Evolutionary conservation across 2,797 vertebrate genomes (phyloP).

Genomic region (Varecia variegata): DNA sequence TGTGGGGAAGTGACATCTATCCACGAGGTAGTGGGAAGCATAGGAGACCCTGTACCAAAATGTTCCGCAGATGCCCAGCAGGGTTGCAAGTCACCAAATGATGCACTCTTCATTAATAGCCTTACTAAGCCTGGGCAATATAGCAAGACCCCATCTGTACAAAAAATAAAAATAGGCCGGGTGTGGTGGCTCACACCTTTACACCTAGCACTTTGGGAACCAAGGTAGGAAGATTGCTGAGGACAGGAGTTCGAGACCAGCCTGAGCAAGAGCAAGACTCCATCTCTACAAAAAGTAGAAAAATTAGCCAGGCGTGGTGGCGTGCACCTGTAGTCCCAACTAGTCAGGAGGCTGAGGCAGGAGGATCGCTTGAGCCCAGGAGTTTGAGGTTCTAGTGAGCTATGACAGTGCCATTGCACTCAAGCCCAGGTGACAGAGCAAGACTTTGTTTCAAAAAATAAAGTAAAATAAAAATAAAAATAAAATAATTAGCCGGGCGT

Average conservation of each 20-base stretch:
- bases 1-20: not conserved
- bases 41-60: not conserved
- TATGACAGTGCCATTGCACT: not conserved
- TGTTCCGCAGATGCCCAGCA: not conserved
- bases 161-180: not conserved
- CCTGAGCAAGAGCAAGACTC: not conserved
- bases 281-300: not conserved
- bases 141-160: not conserved
- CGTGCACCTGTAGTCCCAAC: not conserved
- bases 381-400: not conserved
- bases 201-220: not conserved
- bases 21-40: not conserved
- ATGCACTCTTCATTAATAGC: not conserved
- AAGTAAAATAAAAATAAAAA: not conserved
- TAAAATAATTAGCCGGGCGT: not conserved
- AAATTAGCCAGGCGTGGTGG: not conserved
- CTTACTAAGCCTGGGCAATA: not conserved
- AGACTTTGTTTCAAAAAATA: not conserved
- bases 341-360: not conserved
- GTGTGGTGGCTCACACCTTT: not conserved
- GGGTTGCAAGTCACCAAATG: rapidly evolving
- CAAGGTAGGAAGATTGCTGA: not conserved
- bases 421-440: not conserved
- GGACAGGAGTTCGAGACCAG: not conserved
- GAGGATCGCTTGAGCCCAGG: not conserved